A percentile compares a stretch with the other conserved stretches of the same genome.
These are phyloP conservation scores for Drosophila nebulosa DNA, from an alignment of 1,140 invertebrate species.

Conservation along the genomic window DNA sequence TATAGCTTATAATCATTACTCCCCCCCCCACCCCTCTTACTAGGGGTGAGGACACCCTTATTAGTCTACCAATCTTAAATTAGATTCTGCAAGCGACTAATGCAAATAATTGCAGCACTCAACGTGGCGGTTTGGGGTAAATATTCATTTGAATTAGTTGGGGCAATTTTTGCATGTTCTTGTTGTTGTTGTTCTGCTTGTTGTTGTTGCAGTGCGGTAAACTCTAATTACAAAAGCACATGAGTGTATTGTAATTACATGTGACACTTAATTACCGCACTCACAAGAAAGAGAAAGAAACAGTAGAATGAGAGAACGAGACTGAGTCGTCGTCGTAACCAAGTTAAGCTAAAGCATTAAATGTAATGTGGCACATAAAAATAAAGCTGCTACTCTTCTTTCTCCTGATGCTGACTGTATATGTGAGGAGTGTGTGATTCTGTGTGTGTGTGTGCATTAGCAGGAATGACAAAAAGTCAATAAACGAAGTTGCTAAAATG, in stretches of 20 bases:
- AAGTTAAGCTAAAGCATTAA: slow-evolving; percentile 76
- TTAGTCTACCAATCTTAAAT: slow-evolving; percentile 8
- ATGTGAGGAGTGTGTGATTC: slow-evolving; percentile 11
- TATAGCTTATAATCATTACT: background rate
- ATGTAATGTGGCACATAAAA: slow-evolving; percentile 73
- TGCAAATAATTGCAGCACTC: slow-evolving; percentile 63
- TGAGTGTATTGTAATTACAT: slow-evolving; percentile 79
- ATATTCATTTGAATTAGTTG: slow-evolving; percentile 69
- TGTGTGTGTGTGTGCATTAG: slow-evolving; percentile 62
- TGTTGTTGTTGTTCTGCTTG: background rate
- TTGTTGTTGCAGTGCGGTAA: slow-evolving; percentile 52
- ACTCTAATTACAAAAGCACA: slow-evolving; percentile 76
- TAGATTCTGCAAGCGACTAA: slow-evolving; percentile 15
- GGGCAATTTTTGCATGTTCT: slow-evolving; percentile 15
- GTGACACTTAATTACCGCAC: slow-evolving; percentile 77
- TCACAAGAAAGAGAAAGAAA: slow-evolving; percentile 38
- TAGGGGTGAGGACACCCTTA: too few species aligned
- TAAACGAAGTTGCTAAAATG: slow-evolving; percentile 48
- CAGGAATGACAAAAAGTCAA: slow-evolving; percentile 78
- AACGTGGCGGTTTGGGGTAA: slow-evolving; percentile 13
- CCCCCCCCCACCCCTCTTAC: background rate
- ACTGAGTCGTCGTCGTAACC: too few species aligned
- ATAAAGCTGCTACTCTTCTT: slow-evolving; percentile 61
- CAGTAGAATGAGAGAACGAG: slow-evolving; percentile 19
- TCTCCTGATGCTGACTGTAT: slow-evolving; percentile 40